A percentile compares a stretch with the other conserved stretches of the same genome.
phyloP scores from a whole-genome alignment of 1,140 invertebrate genomes.

The Cephus cinctus region DNA sequence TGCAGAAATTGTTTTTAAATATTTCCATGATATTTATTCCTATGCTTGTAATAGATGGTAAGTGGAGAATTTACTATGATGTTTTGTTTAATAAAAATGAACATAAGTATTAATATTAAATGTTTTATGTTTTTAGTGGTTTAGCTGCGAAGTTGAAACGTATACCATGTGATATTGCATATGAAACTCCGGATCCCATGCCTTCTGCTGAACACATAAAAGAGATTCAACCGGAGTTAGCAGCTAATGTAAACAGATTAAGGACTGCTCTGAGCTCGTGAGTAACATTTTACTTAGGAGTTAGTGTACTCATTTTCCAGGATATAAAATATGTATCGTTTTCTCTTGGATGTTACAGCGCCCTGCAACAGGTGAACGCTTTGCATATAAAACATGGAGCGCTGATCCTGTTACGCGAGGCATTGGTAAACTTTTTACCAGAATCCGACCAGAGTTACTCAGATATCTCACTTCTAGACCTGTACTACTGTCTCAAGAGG shows the following conservation, averaged over 20 bases:
- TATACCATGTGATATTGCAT: conserved; percentile 29
- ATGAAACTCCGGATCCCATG: conserved; percentile 18
- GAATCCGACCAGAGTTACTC: not conserved
- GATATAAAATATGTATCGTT: not conserved
- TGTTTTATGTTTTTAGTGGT: conserved; percentile 30
- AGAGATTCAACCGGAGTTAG: conserved; percentile 28
- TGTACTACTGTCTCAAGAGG: conserved; percentile 41
- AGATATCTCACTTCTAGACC: conserved; percentile 30
- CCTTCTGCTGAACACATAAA: conserved; percentile 18
- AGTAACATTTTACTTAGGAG: conserved; percentile 24
- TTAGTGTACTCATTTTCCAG: not conserved
- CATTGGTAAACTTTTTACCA: conserved; percentile 32
- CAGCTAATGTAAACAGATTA: conserved; percentile 32
- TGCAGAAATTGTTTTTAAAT: conserved; percentile 30
- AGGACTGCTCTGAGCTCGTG: conserved; percentile 34
- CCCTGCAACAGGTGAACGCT: conserved; percentile 26
- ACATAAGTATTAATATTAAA: too few species aligned
- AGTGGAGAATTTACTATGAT: conserved; percentile 8
- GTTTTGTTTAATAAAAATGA: conserved; percentile 6
- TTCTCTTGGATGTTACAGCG: conserved; percentile 20
- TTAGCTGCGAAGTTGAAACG: conserved; percentile 22
- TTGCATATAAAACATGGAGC: conserved; percentile 21
- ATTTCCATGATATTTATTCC: conserved; percentile 35
- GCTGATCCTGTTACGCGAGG: conserved; percentile 29
- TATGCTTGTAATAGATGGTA: conserved; percentile 39